These are phyloP conservation scores for Hippocampus barbouri DNA, from an alignment of 2,113 vertebrate genomes.

Conservation along the genomic window DNA sequence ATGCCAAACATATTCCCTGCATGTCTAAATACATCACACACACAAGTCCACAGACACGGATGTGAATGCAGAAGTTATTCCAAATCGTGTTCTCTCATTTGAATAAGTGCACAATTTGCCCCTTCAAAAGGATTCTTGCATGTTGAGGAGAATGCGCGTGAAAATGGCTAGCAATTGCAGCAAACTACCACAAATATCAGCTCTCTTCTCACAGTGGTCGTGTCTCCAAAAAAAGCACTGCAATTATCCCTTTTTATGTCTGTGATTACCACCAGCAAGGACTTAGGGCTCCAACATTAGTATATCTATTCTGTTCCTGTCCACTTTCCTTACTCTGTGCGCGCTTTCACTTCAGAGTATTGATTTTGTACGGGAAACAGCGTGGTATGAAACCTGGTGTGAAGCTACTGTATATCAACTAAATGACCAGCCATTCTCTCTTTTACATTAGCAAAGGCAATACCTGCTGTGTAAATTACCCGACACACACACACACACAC, in stretches of 20 bases:
- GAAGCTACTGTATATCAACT: slow-evolving; percentile 44
- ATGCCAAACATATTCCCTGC: neutral
- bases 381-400: slow-evolving; percentile 26
- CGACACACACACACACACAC: slow-evolving; percentile 10
- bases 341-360: slow-evolving; percentile 43
- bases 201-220: slow-evolving; percentile 17
- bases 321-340: slow-evolving; percentile 25
- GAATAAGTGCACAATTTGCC: slow-evolving; percentile 43
- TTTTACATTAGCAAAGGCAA: slow-evolving; percentile 34
- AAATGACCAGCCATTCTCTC: slow-evolving; percentile 50
- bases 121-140: slow-evolving; percentile 27
- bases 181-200: slow-evolving; percentile 4
- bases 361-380: slow-evolving; percentile 45
- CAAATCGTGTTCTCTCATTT: slow-evolving; percentile 31
- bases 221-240: slow-evolving; percentile 44
- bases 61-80: slow-evolving; percentile 16
- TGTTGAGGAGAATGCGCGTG: slow-evolving; percentile 8
- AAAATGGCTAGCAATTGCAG: slow-evolving; percentile 7
- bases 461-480: slow-evolving; percentile 28
- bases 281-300: slow-evolving; percentile 41
- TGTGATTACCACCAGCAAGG: slow-evolving; percentile 48
- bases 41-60: neutral
- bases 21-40: neutral
- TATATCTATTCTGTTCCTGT: slow-evolving; percentile 44
- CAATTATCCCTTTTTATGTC: slow-evolving; percentile 59